Conservation (phyloP, 2,888 invertebrate genomes). For the Macrostomum cliftonense region DNA sequence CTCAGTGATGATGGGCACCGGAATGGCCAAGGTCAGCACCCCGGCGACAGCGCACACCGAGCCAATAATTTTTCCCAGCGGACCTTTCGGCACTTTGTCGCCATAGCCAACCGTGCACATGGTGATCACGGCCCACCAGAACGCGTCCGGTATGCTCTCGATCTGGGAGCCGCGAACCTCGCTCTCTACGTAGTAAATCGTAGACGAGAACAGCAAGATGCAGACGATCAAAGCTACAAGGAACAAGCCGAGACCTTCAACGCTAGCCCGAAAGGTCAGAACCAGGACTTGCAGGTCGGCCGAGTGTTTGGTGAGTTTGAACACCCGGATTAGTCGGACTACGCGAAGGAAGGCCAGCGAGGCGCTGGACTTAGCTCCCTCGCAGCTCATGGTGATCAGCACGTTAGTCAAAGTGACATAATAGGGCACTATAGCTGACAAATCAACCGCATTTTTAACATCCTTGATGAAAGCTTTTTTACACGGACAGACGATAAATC, state of each 20-base stretch:
- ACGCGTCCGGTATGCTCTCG: conserved; percentile 34
- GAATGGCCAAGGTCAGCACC: conserved; percentile 34
- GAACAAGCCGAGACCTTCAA: conserved; percentile 39
- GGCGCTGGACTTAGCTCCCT: conserved; percentile 34
- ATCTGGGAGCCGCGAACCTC: conserved; percentile 31
- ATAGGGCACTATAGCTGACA: conserved; percentile 41
- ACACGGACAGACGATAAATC: conserved; percentile 39
- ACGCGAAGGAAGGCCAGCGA: conserved; percentile 41
- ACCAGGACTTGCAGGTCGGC: conserved; percentile 41
- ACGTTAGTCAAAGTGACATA: conserved; percentile 39
- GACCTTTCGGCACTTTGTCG: conserved; percentile 32
- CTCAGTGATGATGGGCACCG: conserved; percentile 34
- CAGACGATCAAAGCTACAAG: conserved; percentile 40
- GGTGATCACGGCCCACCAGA: conserved; percentile 38
- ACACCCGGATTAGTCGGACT: conserved; percentile 38
- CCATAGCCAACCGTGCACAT: conserved; percentile 38
- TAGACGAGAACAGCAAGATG: conserved; percentile 38
- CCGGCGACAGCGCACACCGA: conserved; percentile 31
- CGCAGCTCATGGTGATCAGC: conserved; percentile 25
- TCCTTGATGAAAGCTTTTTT: conserved; percentile 39
- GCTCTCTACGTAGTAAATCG: conserved; percentile 41
- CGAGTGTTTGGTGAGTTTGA: conserved; percentile 41
- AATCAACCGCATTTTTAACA: conserved; percentile 40
- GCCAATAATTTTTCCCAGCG: conserved; percentile 32
- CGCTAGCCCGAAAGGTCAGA: conserved; percentile 40